phyloP scores from a whole-genome alignment of 2,113 vertebrate genomes.

The Rissa tridactyla region DNA sequence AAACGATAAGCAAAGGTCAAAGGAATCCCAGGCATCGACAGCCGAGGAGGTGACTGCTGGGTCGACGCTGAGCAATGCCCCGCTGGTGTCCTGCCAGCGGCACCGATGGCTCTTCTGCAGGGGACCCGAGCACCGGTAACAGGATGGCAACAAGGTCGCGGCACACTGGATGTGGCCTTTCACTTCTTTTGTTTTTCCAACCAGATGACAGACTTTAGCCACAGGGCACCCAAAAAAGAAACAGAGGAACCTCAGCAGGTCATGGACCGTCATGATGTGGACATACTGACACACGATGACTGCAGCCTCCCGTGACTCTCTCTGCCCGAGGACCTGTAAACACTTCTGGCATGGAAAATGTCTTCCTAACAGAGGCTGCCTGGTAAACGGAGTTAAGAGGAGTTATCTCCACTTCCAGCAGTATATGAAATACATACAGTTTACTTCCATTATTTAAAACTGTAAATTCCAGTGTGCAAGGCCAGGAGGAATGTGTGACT shows the following conservation, averaged over 20 bases:
- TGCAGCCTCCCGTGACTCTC: not conserved
- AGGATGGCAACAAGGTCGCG: not conserved
- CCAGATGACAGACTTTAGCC: not conserved
- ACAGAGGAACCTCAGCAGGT: not conserved
- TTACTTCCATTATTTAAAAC: conserved; percentile 24
- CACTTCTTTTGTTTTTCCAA: not conserved
- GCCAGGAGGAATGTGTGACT: conserved; percentile 47
- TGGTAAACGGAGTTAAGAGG: not conserved
- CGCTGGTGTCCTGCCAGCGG: not conserved
- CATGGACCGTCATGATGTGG: accelerated
- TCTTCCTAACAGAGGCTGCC: not conserved
- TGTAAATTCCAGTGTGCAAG: conserved; percentile 21
- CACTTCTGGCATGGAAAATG: conserved; percentile 21
- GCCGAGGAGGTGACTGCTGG: not conserved
- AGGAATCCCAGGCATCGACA: not conserved
- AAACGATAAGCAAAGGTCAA: not conserved
- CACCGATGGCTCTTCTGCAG: not conserved
- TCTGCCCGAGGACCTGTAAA: conserved; percentile 14
- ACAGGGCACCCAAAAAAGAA: not conserved
- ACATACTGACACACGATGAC: not conserved
- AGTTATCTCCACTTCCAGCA: conserved; percentile 24
- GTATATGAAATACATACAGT: conserved; percentile 21
- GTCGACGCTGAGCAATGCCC: not conserved
- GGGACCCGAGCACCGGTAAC: not conserved
- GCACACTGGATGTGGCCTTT: not conserved